Base-by-base conservation (phyloP, 2,797 vertebrate species). In the Clarias laeviceps region DNA sequence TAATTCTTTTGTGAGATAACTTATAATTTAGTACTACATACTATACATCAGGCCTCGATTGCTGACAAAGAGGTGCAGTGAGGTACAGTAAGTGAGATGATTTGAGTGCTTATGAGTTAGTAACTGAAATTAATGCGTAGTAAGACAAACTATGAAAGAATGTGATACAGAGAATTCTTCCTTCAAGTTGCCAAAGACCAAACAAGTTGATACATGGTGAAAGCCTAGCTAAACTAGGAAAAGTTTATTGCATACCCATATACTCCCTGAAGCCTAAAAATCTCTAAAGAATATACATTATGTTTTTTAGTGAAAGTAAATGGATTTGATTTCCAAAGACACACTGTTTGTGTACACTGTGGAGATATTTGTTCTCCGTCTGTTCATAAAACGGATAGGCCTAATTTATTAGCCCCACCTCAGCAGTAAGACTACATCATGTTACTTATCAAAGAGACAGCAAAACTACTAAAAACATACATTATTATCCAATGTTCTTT, bases 271-370 rank as follows among this genome's bases (percentile, higher is more conserved):
- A 37, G 8, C 32, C 18, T 57, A 37, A 12, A 2, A 50, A 50
- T 50, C 45, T 0, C 45, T 2, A 11, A 32, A 66, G 29, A n/a
- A 62, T 90, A 89, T 92, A 90, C 91, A 91, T 90, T 92, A 91
- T 90, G 94, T 93, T 93, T 93, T 93, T 95, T 3, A 12, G 4
- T 12, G n/a, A 14, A n/a, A 14, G 3, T 27, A 65, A 27, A 65
- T 65, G 8, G 57, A 59, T 20, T 59, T 59, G 57, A 59, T 59
- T 20, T 59, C 17, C 17, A 59, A 59, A 59, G 57, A 18, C 20
- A 18, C 15, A 50, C 3, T 40, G 34, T 70, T 70, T 40, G 32
- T 24, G 11, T 69, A 69, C 29, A 34, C 65, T 34, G 17, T 69
- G 32, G 18, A 32, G 4, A 37, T 69, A 20, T 37, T 37, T 5